phyloP scores from a whole-genome alignment of 1,140 invertebrate genomes.

The Heterodera carotae region DNA sequence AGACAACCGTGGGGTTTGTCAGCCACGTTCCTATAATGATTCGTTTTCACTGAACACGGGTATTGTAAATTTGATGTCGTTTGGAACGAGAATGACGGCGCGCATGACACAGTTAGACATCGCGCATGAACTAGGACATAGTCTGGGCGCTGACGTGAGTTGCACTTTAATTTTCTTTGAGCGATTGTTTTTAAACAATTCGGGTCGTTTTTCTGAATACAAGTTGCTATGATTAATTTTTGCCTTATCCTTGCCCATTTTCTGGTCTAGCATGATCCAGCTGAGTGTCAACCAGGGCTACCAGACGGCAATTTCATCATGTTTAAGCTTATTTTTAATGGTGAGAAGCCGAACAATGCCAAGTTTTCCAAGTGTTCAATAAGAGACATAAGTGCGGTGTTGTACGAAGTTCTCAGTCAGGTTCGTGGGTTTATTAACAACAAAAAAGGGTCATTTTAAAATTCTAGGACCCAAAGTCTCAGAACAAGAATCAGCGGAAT shows the following conservation, averaged over 20 bases:
- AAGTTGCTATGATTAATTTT: not conserved
- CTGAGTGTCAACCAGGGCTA: conserved; percentile 85
- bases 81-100: conserved; percentile 90
- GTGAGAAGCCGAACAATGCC: conserved; percentile 88
- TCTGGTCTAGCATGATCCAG: conserved; percentile 82
- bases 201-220: not conserved
- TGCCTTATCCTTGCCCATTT: no score
- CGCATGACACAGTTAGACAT: conserved; percentile 95
- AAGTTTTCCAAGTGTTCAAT: conserved; percentile 90
- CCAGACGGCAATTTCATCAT: conserved; percentile 94
- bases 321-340: conserved; percentile 92
- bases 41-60: conserved; percentile 96
- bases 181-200: not conserved
- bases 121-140: conserved; percentile 98
- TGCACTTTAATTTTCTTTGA: conserved; percentile 12
- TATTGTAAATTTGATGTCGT: conserved; percentile 98
- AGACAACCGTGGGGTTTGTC: conserved; percentile 95
- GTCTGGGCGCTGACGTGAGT: conserved; percentile 93
- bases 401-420: conserved; percentile 72
- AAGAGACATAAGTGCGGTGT: conserved; percentile 88
- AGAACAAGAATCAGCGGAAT: conserved; percentile 76
- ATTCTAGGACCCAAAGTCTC: not conserved
- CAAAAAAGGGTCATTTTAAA: not conserved
- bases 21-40: conserved; percentile 93
- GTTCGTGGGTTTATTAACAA: not conserved